Evolutionary conservation across 2,888 invertebrate species (phyloP).

Genomic region (Diplolepis rosae): DNA sequence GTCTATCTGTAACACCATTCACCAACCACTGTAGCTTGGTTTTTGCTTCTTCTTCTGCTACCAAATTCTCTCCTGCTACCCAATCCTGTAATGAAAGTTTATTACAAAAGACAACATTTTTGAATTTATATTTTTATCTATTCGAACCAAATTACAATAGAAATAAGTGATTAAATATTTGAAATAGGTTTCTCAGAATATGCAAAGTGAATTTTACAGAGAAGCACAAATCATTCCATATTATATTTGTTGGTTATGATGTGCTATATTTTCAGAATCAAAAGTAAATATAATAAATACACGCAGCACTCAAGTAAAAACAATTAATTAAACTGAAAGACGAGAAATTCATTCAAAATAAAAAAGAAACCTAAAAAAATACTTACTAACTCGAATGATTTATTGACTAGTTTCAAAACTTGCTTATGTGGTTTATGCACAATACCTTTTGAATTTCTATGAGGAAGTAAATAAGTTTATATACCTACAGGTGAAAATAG

Average conservation of each 20-base stretch:
- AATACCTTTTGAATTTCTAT: background rate
- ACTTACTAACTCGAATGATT: too few species aligned
- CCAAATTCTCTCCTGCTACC: too few species aligned
- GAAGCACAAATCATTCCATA: too few species aligned
- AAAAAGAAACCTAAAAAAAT: background rate
- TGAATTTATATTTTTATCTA: too few species aligned
- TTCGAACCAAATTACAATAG: too few species aligned
- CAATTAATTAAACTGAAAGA: background rate
- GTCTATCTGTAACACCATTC: constrained; percentile 85
- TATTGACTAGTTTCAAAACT: background rate
- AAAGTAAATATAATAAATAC: background rate
- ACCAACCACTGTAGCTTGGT: constrained; percentile 58
- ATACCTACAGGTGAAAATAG: background rate
- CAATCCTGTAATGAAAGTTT: background rate
- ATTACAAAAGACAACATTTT: background rate
- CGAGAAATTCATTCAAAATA: background rate
- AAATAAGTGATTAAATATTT: too few species aligned
- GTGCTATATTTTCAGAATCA: background rate
- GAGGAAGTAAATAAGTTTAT: background rate
- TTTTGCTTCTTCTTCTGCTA: constrained; percentile 11
- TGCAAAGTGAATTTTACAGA: too few species aligned
- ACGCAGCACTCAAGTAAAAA: background rate
- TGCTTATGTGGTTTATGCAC: background rate
- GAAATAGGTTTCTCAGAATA: too few species aligned
- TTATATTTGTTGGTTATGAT: constrained; percentile 1